Evolutionary conservation across 92 coral and sea anemone genomes (phyloP), one percentile per base, ranked within the genome.

Genomic region (Epizoanthus ramosus): DNA sequence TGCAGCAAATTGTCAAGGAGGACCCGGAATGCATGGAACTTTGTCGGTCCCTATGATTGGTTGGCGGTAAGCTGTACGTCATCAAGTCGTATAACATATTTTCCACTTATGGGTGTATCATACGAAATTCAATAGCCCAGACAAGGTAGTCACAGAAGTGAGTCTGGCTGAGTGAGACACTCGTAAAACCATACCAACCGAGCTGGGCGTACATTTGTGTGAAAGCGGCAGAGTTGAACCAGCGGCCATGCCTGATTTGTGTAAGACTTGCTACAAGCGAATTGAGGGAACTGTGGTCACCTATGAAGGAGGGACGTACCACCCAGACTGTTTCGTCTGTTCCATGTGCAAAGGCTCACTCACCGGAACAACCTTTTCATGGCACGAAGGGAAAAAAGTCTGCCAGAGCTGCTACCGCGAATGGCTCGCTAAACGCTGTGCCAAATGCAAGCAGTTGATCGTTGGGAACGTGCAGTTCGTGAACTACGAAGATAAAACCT

Each of bases 401-500:
- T 87, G 90, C 70, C 90, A 87, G 50, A 85, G 85, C 45, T 87
- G 90, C 5, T 87, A 73, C 74, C 59, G 84, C 19, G 65, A 71
- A 41, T 81, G 85, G 68, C 76, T 81, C 71, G 90, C 90, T 53
- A 87, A 87, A 77, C 84, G 86, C 18, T 87, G 90, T 64, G 83
- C 83, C 45, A 80, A 85, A 41, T 87, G 90, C 80, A 63, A 16
- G 17, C 84, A 82, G 18, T 59, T 85, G 33, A 87, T 87, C 16
- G 87, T 74, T 57, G 90, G 90, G 6, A 84, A 82, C 24, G 90
- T 81, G 21, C 84, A 80, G 75, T 87, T 81, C 61, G 80, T 87
- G 31, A 85, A 81, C 77, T 87, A 87, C 73, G 90, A 82, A 28
- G 85, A 75, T 16, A 80, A 87, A 43, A 84, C 84, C 45, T 87